Conservation (phyloP, 2,888 invertebrate species). For the Acanthosepion pharaonis region DNA sequence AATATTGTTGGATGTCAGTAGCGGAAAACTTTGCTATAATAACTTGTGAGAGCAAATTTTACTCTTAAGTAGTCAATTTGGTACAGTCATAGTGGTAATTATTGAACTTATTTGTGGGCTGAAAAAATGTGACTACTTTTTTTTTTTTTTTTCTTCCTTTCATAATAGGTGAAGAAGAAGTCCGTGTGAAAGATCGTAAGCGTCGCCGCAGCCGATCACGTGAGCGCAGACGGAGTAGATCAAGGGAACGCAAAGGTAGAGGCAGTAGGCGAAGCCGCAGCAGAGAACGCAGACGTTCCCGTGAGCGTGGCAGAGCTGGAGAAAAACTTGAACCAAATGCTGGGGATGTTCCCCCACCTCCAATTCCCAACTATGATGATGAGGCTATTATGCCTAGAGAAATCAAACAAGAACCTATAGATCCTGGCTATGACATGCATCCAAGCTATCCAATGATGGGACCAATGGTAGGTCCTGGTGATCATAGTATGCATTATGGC, state of each 20-base stretch:
- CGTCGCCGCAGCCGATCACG: slow-evolving; percentile 60
- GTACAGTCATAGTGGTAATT: background rate
- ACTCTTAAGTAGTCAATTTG: too few relatives aligned
- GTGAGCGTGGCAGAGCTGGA: slow-evolving; percentile 53
- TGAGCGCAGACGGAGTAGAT: slow-evolving; percentile 54
- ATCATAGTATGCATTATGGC: slow-evolving; percentile 24
- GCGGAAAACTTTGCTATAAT: too few relatives aligned
- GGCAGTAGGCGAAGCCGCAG: slow-evolving; percentile 56
- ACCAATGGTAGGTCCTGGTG: slow-evolving; percentile 14
- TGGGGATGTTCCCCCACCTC: slow-evolving; percentile 34
- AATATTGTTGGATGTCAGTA: too few relatives aligned
- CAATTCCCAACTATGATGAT: slow-evolving; percentile 44
- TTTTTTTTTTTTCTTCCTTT: background rate
- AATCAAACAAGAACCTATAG: slow-evolving; percentile 44
- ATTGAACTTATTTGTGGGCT: background rate
- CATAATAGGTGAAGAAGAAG: slow-evolving; percentile 47
- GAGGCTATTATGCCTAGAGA: slow-evolving; percentile 34
- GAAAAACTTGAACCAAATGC: slow-evolving; percentile 45
- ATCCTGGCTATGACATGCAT: slow-evolving; percentile 45
- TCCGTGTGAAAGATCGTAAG: slow-evolving; percentile 51
- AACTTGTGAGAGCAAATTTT: too few relatives aligned
- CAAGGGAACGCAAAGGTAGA: slow-evolving; percentile 49
- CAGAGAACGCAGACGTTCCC: slow-evolving; percentile 58
- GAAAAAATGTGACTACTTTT: background rate
- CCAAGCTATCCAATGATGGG: background rate